A percentile compares a stretch with the other conserved stretches of the same genome.
Conservation (phyloP, 2,888 invertebrate species). For the Drosophila vallismaia region DNA sequence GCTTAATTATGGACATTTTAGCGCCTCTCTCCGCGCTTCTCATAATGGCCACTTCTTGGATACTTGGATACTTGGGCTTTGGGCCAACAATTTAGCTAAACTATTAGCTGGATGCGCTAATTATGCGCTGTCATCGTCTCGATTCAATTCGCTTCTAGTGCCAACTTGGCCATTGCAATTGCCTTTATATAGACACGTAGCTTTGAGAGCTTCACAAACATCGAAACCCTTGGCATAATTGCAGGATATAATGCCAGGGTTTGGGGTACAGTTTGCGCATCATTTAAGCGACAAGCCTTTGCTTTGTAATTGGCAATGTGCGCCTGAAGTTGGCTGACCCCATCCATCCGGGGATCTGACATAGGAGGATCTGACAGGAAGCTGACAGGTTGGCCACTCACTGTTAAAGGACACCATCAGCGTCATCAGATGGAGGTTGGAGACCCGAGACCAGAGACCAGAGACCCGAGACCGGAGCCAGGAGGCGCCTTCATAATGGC, state of each 20-base stretch:
- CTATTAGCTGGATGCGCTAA: conserved; percentile 35
- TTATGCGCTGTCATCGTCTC: conserved; percentile 36
- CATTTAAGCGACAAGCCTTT: conserved; percentile 37
- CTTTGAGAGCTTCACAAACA: conserved; percentile 43
- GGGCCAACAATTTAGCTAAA: conserved; percentile 17
- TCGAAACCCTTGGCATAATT: conserved; percentile 2
- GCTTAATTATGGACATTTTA: conserved; percentile 25
- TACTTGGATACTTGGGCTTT: neutral
- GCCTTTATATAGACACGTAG: conserved; percentile 7
- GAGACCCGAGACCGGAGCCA: neutral
- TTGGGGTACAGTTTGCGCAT: conserved; percentile 39
- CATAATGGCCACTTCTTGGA: neutral
- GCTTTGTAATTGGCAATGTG: conserved; percentile 47
- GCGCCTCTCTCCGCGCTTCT: neutral
- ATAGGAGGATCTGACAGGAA: neutral
- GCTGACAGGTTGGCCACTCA: conserved; percentile 24
- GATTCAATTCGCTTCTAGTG: conserved; percentile 19
- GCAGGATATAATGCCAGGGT: neutral
- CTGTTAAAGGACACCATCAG: conserved; percentile 41
- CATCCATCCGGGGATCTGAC: neutral
- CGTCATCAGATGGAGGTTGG: too few species aligned
- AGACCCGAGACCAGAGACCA: too few species aligned
- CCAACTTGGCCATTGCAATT: conserved; percentile 3
- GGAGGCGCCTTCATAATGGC: conserved; percentile 45
- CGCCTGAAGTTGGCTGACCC: conserved; percentile 38